phyloP scores from a whole-genome alignment of 2,888 invertebrate genomes.

The Coremacera marginata region DNA sequence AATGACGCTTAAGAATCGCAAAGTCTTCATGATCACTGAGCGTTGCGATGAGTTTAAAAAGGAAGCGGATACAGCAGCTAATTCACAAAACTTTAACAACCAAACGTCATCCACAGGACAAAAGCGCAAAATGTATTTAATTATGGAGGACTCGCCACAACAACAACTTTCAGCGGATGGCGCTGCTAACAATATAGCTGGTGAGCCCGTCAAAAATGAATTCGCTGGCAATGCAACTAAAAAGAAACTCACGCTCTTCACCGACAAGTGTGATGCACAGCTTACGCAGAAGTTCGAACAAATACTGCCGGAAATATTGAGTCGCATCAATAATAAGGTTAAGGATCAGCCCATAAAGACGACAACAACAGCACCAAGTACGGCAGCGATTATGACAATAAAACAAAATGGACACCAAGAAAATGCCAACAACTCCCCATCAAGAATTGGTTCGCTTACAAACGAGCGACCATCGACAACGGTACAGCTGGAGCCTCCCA shows the following conservation, averaged over 20 bases:
- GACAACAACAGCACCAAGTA: slow-evolving; percentile 31
- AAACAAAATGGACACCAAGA: slow-evolving; percentile 24
- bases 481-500: slow-evolving; percentile 21
- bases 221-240: slow-evolving; percentile 48
- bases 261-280: slow-evolving; percentile 59
- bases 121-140: slow-evolving; percentile 62
- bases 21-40: slow-evolving; percentile 65
- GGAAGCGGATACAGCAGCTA: slow-evolving; percentile 29
- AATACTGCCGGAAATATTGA: slow-evolving; percentile 63
- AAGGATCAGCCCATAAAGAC: not conserved
- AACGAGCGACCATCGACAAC: not conserved
- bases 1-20: slow-evolving; percentile 53
- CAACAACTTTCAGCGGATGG: not conserved
- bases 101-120: slow-evolving; percentile 48
- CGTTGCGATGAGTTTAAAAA: slow-evolving; percentile 52
- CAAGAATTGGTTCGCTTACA: not conserved
- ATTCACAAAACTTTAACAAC: slow-evolving; percentile 40
- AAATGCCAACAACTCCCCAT: not conserved
- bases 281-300: slow-evolving; percentile 64
- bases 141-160: slow-evolving; percentile 58
- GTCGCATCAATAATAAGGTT: slow-evolving; percentile 53
- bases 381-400: slow-evolving; percentile 40
- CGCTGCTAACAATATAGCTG: not conserved
- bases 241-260: slow-evolving; percentile 64
- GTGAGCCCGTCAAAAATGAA: not conserved